Conservation (phyloP, 2,888 invertebrate species). For the Cerceris rybyensis region DNA sequence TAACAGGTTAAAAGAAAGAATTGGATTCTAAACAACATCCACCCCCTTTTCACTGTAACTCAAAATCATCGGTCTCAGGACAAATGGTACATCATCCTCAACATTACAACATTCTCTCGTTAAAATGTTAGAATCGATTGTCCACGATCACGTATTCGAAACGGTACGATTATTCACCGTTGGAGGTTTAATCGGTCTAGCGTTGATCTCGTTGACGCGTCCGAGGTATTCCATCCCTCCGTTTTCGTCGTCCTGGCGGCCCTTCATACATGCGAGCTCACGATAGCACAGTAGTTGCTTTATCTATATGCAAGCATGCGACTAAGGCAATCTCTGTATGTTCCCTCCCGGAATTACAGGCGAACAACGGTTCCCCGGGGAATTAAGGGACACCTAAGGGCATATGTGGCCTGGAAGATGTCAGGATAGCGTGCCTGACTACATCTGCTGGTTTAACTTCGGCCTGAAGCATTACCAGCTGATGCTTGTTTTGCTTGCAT, state of each 20-base stretch:
- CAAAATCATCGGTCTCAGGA: too few relatives aligned
- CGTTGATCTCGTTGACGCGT: constrained; percentile 53
- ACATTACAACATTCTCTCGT: too few relatives aligned
- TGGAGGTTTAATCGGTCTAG: constrained; percentile 51
- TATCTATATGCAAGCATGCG: constrained; percentile 69
- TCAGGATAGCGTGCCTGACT: constrained; percentile 54
- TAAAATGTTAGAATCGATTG: not conserved
- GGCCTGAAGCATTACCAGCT: constrained; percentile 34
- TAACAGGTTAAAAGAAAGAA: too few relatives aligned
- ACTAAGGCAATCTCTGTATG: constrained; percentile 71
- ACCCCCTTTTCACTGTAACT: too few relatives aligned
- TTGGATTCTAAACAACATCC: too few relatives aligned
- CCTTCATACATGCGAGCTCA: constrained; percentile 38
- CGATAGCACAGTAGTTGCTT: constrained; percentile 59
- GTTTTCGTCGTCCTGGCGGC: constrained; percentile 29
- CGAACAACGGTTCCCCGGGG: constrained; percentile 65
- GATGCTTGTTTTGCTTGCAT: constrained; percentile 8
- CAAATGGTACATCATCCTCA: too few relatives aligned
- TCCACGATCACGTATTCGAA: not conserved
- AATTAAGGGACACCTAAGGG: constrained; percentile 67
- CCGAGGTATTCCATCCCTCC: constrained; percentile 44
- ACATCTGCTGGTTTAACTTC: constrained; percentile 51
- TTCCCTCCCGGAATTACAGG: constrained; percentile 69
- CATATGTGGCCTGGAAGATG: constrained; percentile 63
- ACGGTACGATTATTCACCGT: constrained; percentile 40